Conservation (phyloP, 2,797 vertebrate species). For the Australoheros facetus region DNA sequence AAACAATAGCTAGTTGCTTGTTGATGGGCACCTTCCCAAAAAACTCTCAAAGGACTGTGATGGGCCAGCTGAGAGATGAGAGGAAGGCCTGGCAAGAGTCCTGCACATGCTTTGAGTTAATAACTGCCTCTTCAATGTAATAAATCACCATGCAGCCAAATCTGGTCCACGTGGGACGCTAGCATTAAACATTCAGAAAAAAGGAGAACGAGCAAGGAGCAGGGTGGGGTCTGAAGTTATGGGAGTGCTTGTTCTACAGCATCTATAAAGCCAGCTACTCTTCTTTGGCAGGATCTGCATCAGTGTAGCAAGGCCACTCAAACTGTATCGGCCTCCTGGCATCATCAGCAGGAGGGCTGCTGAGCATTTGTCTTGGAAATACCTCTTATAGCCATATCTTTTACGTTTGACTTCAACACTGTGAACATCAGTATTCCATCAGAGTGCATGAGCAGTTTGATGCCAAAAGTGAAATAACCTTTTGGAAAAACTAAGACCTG, state of each 20-base stretch:
- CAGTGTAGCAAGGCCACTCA: not conserved
- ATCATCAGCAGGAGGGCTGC: not conserved
- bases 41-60: conserved; percentile 33
- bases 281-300: conserved; percentile 7
- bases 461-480: conserved; percentile 6
- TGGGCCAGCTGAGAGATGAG: conserved; percentile 42
- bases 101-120: conserved; percentile 66
- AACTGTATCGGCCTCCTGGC: not conserved
- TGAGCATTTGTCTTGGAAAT: conserved; percentile 9
- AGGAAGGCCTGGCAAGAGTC: conserved; percentile 33
- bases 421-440: not conserved
- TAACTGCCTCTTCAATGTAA: conserved; percentile 21
- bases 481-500: conserved; percentile 8
- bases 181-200: conserved; percentile 27
- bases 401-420: not conserved
- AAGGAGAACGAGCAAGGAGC: conserved; percentile 9
- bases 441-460: not conserved
- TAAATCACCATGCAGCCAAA: conserved; percentile 55
- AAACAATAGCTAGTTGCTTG: conserved; percentile 17
- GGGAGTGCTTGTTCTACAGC: conserved; percentile 34
- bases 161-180: conserved; percentile 24
- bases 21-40: conserved; percentile 39
- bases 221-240: conserved; percentile 29
- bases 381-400: not conserved
- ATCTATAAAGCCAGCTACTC: conserved; percentile 12